Percentiles rank a stretch among this genome's conserved stretches.
Evolutionary conservation across 2,113 vertebrate species (phyloP).

Genomic region (Theristicus caerulescens): DNA sequence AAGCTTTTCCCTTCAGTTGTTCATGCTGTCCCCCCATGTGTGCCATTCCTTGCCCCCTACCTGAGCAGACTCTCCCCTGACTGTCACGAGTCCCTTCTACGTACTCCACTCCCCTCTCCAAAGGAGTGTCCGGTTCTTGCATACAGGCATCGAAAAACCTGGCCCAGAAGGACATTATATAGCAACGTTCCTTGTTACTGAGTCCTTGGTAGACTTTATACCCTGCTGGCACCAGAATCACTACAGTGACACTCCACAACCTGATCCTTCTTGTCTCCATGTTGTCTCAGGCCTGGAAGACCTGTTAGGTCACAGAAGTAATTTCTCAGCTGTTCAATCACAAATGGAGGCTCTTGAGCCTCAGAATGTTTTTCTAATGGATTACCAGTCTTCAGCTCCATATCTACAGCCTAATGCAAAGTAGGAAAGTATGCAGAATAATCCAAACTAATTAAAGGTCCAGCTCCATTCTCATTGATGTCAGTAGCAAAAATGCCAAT

Average conservation of each 20-base stretch:
- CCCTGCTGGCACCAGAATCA: not conserved
- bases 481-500: constrained; percentile 39
- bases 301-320: not conserved
- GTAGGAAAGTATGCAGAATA: not conserved
- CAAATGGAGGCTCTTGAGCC: not conserved
- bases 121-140: not conserved
- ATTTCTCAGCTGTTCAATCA: not conserved
- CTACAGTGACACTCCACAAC: not conserved
- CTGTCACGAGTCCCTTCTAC: not conserved
- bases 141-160: not conserved
- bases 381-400: not conserved
- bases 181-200: not conserved
- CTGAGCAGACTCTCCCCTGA: not conserved
- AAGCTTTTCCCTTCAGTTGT: not conserved
- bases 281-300: not conserved
- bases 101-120: not conserved
- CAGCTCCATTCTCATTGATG: constrained; percentile 6
- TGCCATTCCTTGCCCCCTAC: too few relatives aligned
- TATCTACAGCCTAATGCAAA: not conserved
- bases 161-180: not conserved
- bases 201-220: not conserved
- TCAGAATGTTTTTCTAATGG: not conserved
- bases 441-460: not conserved
- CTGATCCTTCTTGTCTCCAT: not conserved
- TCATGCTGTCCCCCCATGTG: accelerated